A percentile compares a stretch with the other conserved stretches of the same genome.
Conservation (phyloP, 2,113 vertebrate genomes). For the Phylloscopus trochiloides region DNA sequence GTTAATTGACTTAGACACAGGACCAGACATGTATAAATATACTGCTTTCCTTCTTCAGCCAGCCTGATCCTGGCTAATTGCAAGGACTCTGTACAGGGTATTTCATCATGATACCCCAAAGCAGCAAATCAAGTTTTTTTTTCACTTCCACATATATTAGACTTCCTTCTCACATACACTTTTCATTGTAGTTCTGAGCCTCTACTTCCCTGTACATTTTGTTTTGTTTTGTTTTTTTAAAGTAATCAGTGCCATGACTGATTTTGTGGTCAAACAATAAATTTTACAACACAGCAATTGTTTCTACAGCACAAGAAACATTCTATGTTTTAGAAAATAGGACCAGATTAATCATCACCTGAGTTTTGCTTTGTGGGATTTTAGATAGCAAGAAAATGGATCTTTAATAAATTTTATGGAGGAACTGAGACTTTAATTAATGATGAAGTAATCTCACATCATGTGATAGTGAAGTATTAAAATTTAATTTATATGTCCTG, state of each 20-base stretch:
- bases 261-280: neutral
- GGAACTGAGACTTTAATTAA: neutral
- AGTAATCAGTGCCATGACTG: neutral
- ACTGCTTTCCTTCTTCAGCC: neutral
- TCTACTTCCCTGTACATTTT: neutral
- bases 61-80: neutral
- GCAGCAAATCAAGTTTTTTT: rapidly evolving
- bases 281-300: neutral
- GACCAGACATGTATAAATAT: neutral
- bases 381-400: neutral
- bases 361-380: neutral
- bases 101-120: neutral
- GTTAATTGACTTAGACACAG: neutral
- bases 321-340: neutral
- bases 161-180: neutral
- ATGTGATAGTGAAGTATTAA: neutral
- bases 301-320: neutral
- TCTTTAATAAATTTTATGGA: neutral
- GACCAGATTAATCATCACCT: neutral
- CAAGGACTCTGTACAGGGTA: neutral
- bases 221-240: neutral
- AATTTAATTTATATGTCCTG: neutral
- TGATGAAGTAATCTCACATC: neutral
- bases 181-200: neutral
- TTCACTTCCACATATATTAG: neutral